Conservation (phyloP, 2,888 invertebrate species). For the Eristalis intricaria region DNA sequence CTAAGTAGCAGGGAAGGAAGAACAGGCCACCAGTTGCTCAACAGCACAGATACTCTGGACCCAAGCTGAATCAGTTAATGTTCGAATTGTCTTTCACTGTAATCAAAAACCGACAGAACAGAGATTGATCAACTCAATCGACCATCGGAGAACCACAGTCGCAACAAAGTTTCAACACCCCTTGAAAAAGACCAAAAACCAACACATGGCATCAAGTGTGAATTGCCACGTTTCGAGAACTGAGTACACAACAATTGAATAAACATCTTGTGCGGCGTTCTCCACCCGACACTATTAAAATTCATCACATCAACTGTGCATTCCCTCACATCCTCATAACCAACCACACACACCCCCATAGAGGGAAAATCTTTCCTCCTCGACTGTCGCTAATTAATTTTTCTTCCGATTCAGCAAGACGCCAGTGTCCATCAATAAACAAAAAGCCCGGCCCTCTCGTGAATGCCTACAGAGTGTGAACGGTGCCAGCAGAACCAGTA, state of each 20-base stretch:
- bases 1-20: too few species aligned
- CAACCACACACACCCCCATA: neutral
- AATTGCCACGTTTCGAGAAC: neutral
- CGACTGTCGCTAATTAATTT: constrained; percentile 53
- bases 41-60: too few species aligned
- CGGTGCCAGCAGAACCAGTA: neutral
- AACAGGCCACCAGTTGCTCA: too few species aligned
- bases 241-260: neutral
- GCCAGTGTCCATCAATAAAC: constrained; percentile 49
- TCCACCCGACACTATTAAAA: neutral
- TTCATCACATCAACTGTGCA: constrained; percentile 30
- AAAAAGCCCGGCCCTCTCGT: constrained; percentile 55
- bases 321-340: constrained; percentile 2
- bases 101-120: too few species aligned
- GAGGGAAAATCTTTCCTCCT: constrained; percentile 15
- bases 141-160: too few species aligned
- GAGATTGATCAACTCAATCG: too few species aligned
- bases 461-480: constrained; percentile 32
- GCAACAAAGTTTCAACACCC: neutral
- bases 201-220: neutral
- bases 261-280: neutral
- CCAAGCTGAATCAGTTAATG: too few species aligned
- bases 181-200: too few species aligned
- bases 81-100: too few species aligned
- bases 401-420: constrained; percentile 47